A percentile compares a stretch with the other conserved stretches of the same genome.
These are phyloP conservation scores for Cabera pusaria DNA, from an alignment of 2,888 invertebrate species.

Conservation along the genomic window DNA sequence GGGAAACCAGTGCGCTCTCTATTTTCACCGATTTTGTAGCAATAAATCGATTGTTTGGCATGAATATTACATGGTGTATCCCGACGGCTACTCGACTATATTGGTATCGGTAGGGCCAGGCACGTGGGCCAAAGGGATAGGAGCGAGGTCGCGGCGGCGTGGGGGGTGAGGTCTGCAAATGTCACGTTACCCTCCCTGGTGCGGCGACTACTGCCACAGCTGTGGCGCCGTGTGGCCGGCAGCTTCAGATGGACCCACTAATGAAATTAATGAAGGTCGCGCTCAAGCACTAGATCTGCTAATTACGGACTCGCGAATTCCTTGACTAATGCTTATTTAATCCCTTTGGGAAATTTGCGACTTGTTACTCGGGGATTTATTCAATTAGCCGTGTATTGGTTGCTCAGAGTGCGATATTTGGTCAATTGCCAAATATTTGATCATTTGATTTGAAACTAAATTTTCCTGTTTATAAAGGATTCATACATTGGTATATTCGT, in stretches of 20 bases:
- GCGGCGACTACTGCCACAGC: slow-evolving; percentile 16
- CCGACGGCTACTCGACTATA: slow-evolving; percentile 37
- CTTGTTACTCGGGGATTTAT: slow-evolving; percentile 17
- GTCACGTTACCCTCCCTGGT: slow-evolving; percentile 53
- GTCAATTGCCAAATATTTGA: slow-evolving; percentile 1
- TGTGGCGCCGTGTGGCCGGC: slow-evolving; percentile 43
- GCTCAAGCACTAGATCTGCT: slow-evolving; percentile 37
- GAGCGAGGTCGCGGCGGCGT: slow-evolving; percentile 31
- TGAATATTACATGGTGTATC: slow-evolving; percentile 27
- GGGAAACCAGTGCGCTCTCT: too few relatives aligned
- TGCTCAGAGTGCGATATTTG: background rate
- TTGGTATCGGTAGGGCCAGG: slow-evolving; percentile 41
- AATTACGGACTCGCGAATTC: slow-evolving; percentile 26
- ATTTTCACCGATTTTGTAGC: slow-evolving; percentile 9
- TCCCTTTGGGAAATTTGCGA: slow-evolving; percentile 15
- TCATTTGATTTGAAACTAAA: too few relatives aligned
- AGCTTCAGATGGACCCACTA: slow-evolving; percentile 44
- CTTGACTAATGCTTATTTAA: slow-evolving; percentile 23
- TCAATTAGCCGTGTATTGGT: slow-evolving; percentile 16
- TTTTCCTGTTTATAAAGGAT: too few relatives aligned
- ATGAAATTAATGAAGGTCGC: slow-evolving; percentile 55
- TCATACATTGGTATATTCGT: too few relatives aligned
- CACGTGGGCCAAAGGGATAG: slow-evolving; percentile 41
- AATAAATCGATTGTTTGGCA: slow-evolving; percentile 13
- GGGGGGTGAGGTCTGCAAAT: slow-evolving; percentile 45